Percentiles rank a stretch among this genome's conserved stretches.
These are phyloP conservation scores for Leptopilina drosophilae DNA, from an alignment of 2,888 invertebrate species.

Conservation along the genomic window DNA sequence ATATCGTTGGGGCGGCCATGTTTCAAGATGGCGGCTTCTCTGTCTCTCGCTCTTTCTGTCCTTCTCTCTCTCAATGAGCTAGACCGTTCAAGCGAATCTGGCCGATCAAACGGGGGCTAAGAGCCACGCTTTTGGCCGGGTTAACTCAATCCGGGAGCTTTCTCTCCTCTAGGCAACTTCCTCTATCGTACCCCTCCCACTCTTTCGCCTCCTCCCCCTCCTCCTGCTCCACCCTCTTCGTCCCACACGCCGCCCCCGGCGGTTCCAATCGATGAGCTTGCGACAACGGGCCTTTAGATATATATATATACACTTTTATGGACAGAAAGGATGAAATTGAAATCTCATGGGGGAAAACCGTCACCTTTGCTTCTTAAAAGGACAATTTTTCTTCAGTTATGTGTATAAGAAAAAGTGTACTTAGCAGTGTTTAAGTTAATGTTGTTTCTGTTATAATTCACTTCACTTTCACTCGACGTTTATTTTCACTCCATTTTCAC, in stretches of 20 bases:
- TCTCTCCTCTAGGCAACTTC: conserved; percentile 50
- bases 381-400: no score
- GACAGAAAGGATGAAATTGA: conserved; percentile 45
- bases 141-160: conserved; percentile 73
- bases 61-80: conserved; percentile 47
- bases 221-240: conserved; percentile 46
- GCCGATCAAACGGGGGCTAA: conserved; percentile 76
- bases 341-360: no score
- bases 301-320: conserved; percentile 64
- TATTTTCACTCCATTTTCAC: no score
- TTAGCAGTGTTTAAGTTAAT: no score
- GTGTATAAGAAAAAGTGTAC: no score
- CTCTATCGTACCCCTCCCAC: conserved; percentile 44
- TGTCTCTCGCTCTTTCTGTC: no score
- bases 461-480: no score
- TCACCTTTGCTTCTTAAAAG: no score
- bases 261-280: conserved; percentile 74
- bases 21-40: conserved; percentile 61
- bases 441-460: no score
- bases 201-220: conserved; percentile 42
- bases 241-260: conserved; percentile 65
- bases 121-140: conserved; percentile 75
- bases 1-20: conserved; percentile 59
- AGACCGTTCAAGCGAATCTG: conserved; percentile 76
- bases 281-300: conserved; percentile 72